Conservation (phyloP, 2,888 invertebrate genomes). For the Herminia tarsipennalis region DNA sequence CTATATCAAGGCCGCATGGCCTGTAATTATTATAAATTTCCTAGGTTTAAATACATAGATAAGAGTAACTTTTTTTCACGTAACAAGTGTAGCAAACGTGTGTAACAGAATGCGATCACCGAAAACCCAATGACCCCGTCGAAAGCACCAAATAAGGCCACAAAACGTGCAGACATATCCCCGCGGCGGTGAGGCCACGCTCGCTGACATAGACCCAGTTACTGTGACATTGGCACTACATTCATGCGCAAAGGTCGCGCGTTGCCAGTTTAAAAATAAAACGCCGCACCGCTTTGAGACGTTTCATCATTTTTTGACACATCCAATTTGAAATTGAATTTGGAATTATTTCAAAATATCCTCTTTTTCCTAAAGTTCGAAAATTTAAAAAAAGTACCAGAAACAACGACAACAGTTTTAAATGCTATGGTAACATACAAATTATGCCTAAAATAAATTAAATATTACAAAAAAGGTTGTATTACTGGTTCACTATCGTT, state of each 20-base stretch:
- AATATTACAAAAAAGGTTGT: too few species aligned
- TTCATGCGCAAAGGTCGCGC: conserved; percentile 80
- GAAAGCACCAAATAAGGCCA: conserved; percentile 62
- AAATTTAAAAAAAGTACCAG: too few species aligned
- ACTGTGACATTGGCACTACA: conserved; percentile 84
- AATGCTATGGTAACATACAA: too few species aligned
- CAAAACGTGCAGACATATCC: conserved; percentile 55
- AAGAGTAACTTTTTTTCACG: conserved; percentile 14
- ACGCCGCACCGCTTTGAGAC: conserved; percentile 51
- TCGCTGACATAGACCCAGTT: conserved; percentile 83
- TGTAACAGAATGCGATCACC: conserved; percentile 29
- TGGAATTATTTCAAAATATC: background rate
- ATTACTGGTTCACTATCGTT: too few species aligned
- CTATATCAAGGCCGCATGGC: background rate
- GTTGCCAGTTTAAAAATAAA: conserved; percentile 80
- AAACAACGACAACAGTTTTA: too few species aligned
- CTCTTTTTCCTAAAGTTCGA: background rate
- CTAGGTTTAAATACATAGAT: background rate
- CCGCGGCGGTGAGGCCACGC: conserved; percentile 67
- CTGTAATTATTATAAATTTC: background rate
- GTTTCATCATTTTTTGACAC: conserved; percentile 52
- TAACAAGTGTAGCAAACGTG: conserved; percentile 28
- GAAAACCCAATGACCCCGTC: conserved; percentile 53
- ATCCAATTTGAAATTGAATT: conserved; percentile 2
- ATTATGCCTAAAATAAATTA: too few species aligned